phyloP scores from a whole-genome alignment of 1,140 invertebrate species.

The Orius insidiosus region DNA sequence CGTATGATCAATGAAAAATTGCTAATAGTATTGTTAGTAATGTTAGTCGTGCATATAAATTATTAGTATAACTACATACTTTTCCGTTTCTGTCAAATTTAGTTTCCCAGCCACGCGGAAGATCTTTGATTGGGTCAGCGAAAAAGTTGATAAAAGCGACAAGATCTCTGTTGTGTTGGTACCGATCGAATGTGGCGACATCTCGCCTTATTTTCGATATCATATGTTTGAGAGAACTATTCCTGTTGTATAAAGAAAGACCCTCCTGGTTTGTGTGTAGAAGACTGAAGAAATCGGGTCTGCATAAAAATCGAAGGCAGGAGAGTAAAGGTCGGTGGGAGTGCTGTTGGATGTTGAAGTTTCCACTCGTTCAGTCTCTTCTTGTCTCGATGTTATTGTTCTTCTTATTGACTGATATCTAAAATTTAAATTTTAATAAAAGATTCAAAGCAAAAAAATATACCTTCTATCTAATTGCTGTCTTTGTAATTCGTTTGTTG shows the following conservation, averaged over 20 bases:
- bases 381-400: constrained; percentile 49
- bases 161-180: constrained; percentile 88
- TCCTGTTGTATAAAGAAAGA: constrained; percentile 58
- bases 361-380: constrained; percentile 15
- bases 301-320: constrained; percentile 68
- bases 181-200: constrained; percentile 67
- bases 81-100: constrained; percentile 76
- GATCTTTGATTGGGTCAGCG: constrained; percentile 60
- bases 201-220: constrained; percentile 79
- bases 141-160: constrained; percentile 89
- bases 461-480: constrained; percentile 63
- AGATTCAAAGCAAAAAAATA: too few relatives aligned
- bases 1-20: constrained; percentile 91
- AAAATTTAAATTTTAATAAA: constrained; percentile 19
- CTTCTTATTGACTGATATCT: constrained; percentile 72
- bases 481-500: constrained; percentile 45
- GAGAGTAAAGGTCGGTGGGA: constrained; percentile 28
- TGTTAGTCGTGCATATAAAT: not conserved
- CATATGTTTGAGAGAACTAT: constrained; percentile 75
- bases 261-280: constrained; percentile 77
- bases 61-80: constrained; percentile 34
- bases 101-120: constrained; percentile 86
- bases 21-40: constrained; percentile 33
- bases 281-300: constrained; percentile 83
- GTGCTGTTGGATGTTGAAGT: not conserved